Evolutionary conservation across 53 echinoderm and acorn worm species (phyloP).

Genomic region (Patiria pectinifera): DNA sequence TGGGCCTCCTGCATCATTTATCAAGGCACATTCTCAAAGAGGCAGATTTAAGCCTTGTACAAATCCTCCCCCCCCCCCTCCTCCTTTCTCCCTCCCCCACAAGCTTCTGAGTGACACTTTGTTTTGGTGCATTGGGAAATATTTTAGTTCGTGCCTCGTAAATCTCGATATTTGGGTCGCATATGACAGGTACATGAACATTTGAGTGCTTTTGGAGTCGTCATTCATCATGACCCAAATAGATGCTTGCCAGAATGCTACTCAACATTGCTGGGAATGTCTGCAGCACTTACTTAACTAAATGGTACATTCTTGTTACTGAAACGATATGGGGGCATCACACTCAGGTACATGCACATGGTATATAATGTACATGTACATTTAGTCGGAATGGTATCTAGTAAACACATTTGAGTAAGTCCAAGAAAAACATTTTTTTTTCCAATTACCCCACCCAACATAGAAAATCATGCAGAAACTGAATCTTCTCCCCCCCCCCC

Average conservation of each 20-base stretch:
- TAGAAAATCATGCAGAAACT: no score
- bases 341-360: neutral
- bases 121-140: neutral
- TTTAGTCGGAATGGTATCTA: no score
- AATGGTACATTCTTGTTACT: no score
- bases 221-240: conserved; percentile 1
- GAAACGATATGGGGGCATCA: neutral
- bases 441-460: no score
- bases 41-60: neutral
- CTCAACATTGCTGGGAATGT: no score
- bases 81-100: neutral
- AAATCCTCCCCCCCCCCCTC: neutral
- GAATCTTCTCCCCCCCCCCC: no score
- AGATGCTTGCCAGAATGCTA: neutral
- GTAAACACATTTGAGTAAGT: no score
- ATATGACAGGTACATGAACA: conserved; percentile 7
- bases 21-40: neutral
- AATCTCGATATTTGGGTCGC: conserved; percentile 18
- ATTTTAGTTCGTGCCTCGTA: neutral
- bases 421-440: no score
- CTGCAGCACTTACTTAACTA: no score
- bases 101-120: neutral
- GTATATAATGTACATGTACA: neutral
- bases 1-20: conserved; percentile 2
- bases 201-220: neutral